A percentile compares a stretch with the other conserved stretches of the same genome.
phyloP scores from a whole-genome alignment of 2,797 vertebrate species.

The Ctenopoma multispine region DNA sequence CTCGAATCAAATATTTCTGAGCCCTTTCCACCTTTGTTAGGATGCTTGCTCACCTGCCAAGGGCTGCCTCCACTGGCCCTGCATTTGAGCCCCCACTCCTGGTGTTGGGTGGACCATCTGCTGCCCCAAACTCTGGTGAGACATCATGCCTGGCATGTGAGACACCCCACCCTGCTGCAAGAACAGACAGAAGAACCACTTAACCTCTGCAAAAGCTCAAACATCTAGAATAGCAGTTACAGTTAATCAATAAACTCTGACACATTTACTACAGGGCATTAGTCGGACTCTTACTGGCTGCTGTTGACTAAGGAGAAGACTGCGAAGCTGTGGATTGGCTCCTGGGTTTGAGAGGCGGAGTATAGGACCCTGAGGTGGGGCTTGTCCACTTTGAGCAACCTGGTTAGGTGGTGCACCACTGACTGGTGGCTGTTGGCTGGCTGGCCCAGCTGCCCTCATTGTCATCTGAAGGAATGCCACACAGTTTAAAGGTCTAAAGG shows the following conservation, averaged over 20 bases:
- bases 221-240: constrained; percentile 4
- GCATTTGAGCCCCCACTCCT: constrained; percentile 89
- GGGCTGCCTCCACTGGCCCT: constrained; percentile 89
- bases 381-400: constrained; percentile 81
- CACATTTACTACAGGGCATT: neutral
- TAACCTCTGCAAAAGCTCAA: neutral
- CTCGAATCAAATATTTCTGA: constrained; percentile 21
- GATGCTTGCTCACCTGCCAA: constrained; percentile 83
- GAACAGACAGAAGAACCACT: constrained; percentile 27
- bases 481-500: neutral
- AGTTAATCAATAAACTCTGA: neutral
- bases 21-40: constrained; percentile 12
- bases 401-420: constrained; percentile 85
- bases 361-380: constrained; percentile 84
- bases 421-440: constrained; percentile 80
- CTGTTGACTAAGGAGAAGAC: constrained; percentile 93
- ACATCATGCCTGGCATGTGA: constrained; percentile 89
- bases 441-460: constrained; percentile 83
- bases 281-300: constrained; percentile 86
- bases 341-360: constrained; percentile 92
- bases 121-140: constrained; percentile 87
- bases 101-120: constrained; percentile 87
- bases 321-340: constrained; percentile 93
- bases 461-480: constrained; percentile 72
- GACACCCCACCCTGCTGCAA: constrained; percentile 86